A percentile compares a stretch with the other conserved stretches of the same genome.
These are phyloP conservation scores for Somateria mollissima DNA, from an alignment of 2,797 vertebrate genomes.

Conservation along the genomic window DNA sequence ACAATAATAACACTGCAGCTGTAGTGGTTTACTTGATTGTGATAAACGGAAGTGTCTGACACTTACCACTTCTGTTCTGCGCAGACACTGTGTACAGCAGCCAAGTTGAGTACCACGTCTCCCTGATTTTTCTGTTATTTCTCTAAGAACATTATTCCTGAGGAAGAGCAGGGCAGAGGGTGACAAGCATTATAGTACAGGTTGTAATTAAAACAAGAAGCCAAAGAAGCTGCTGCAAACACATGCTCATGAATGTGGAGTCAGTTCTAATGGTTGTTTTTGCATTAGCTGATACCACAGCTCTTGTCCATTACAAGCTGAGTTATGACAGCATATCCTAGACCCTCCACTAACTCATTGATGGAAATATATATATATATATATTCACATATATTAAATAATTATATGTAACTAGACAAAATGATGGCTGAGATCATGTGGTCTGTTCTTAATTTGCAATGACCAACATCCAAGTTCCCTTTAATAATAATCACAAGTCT, in stretches of 20 bases:
- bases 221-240: neutral
- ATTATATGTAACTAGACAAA: neutral
- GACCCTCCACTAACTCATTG: neutral
- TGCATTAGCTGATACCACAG: neutral
- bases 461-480: neutral
- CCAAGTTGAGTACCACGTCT: conserved; percentile 12
- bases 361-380: neutral
- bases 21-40: neutral
- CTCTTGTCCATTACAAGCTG: neutral
- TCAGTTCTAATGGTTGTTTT: neutral
- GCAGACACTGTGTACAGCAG: conserved; percentile 79
- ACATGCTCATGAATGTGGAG: neutral
- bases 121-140: conserved; percentile 73
- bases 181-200: neutral
- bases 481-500: neutral
- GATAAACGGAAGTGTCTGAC: neutral
- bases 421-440: neutral
- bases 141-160: conserved; percentile 85
- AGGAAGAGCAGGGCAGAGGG: neutral
- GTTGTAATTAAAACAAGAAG: neutral
- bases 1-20: neutral
- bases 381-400: neutral
- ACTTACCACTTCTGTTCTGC: conserved; percentile 83
- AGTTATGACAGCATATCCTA: neutral
- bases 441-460: neutral